A percentile compares a stretch with the other conserved stretches of the same genome.
Conservation (phyloP, 1,140 invertebrate species). For the Pachypsylla venusta region DNA sequence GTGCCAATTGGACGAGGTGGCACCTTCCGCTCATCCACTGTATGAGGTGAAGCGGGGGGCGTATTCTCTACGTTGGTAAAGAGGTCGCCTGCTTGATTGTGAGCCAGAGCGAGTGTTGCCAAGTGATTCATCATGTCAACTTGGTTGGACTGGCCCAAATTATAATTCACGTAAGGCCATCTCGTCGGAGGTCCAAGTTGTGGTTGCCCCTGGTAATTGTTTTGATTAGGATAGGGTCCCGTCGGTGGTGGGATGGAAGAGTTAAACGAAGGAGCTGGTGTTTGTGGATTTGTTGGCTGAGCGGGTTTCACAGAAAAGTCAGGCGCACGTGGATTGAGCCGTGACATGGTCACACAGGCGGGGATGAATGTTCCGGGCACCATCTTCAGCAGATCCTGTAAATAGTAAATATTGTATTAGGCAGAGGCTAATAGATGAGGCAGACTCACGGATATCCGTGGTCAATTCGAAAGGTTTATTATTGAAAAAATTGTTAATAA, state of each 20-base stretch:
- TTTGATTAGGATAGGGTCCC: slow-evolving; percentile 15
- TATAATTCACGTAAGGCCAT: slow-evolving; percentile 18
- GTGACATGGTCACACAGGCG: slow-evolving; percentile 41
- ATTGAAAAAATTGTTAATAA: too few relatives aligned
- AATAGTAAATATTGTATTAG: background rate
- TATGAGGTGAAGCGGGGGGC: slow-evolving; percentile 43
- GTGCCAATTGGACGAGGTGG: slow-evolving; percentile 56
- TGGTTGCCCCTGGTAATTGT: slow-evolving; percentile 28
- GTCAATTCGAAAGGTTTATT: too few relatives aligned
- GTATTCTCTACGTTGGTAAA: slow-evolving; percentile 37
- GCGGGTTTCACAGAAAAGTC: slow-evolving; percentile 50
- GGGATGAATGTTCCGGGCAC: slow-evolving; percentile 11
- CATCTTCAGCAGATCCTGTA: slow-evolving; percentile 7
- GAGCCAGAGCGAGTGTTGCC: slow-evolving; percentile 30
- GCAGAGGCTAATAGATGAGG: background rate
- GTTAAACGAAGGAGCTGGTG: slow-evolving; percentile 23
- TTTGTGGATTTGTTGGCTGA: slow-evolving; percentile 31
- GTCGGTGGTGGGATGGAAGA: slow-evolving; percentile 10
- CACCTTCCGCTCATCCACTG: slow-evolving; percentile 50
- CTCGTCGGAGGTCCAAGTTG: slow-evolving; percentile 29
- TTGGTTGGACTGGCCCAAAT: slow-evolving; percentile 11
- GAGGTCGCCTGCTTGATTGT: slow-evolving; percentile 31
- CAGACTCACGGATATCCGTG: too few relatives aligned
- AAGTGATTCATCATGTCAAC: slow-evolving; percentile 28
- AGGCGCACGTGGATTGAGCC: slow-evolving; percentile 73